Conservation (phyloP, 2,797 vertebrate species). For the Myotis findleyi region DNA sequence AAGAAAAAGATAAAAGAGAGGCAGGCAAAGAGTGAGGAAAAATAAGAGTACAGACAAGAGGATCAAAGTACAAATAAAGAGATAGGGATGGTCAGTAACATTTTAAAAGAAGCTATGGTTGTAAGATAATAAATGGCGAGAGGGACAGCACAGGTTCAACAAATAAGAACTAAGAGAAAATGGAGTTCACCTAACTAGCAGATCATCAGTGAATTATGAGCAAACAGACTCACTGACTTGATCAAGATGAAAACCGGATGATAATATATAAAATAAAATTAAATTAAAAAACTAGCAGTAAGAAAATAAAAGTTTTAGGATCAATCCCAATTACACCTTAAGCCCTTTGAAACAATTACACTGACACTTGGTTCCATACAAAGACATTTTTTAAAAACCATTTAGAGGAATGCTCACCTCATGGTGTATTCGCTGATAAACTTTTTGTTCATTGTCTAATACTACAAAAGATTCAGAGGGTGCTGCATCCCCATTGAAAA, state of each 20-base stretch:
- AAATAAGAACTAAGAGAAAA: background rate
- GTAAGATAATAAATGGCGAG: background rate
- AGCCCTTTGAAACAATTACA: background rate
- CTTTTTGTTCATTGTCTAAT: constrained; percentile 99
- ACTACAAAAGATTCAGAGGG: constrained; percentile 99
- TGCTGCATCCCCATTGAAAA: constrained; percentile 96
- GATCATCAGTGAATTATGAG: background rate
- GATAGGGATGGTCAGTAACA: background rate
- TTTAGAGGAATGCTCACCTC: constrained; percentile 89
- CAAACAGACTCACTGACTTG: background rate
- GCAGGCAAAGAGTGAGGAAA: background rate
- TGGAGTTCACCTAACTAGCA: background rate
- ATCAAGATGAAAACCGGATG: background rate
- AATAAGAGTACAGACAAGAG: background rate
- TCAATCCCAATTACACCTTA: background rate
- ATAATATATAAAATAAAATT: background rate
- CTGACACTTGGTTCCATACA: background rate
- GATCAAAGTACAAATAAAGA: background rate
- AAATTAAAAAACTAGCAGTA: background rate
- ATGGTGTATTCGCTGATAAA: constrained; percentile 98
- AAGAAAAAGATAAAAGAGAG: background rate
- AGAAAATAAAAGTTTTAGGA: background rate
- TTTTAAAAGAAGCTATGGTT: background rate
- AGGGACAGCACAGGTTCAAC: background rate
- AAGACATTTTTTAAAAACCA: background rate